Evolutionary conservation across 2,113 vertebrate species (phyloP), one percentile per base, ranked within the genome.

Genomic region (Sinosuthora webbiana): DNA sequence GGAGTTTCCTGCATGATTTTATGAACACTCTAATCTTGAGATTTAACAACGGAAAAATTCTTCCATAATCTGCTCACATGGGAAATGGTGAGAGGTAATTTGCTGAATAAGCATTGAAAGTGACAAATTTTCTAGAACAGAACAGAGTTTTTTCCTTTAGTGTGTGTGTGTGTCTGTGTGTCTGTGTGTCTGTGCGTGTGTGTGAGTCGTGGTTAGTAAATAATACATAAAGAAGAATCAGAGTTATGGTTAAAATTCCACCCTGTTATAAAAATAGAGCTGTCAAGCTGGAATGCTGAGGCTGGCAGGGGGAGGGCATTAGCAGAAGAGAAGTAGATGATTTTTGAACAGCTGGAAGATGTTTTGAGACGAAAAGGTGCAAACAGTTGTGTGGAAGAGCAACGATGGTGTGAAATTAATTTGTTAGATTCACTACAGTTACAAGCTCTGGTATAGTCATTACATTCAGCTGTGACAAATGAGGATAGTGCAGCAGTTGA

Each of bases 191-290:
- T n/a, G n/a, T n/a, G n/a, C n/a, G n/a, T n/a, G n/a, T n/a, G n/a
- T n/a, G n/a, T n/a, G n/a, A n/a, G n/a, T n/a, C n/a, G n/a, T 19
- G 3, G 41, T 82, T 89, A 90, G 90, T 89, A 96, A 96, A 91
- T 84, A 95, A 91, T 65, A 82, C 44, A 84, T 87, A 71, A 63
- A 87, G 55, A 88, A 62, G 37, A 87, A 88, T 13, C 17, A 78
- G 41, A 25, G 22, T 39, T 70, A 35, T 89, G 73, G 71, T 90
- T 78, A 75, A 93, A 97, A 93, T 57, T 75, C 9, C 25, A 64
- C 76, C 42, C 60, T 90, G n/a, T 60, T 93, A 53, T 83, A 87
- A 94, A 96, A 94, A 86, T 60, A 83, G 60, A 94, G n/a, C 41
- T 92, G 49, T 76, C 69, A 89, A 52, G 19, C 10, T 62, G 41